Evolutionary conservation across 1,140 invertebrate genomes (phyloP), one percentile per base, ranked within the genome.

Genomic region (Drosophila micromelanica): DNA sequence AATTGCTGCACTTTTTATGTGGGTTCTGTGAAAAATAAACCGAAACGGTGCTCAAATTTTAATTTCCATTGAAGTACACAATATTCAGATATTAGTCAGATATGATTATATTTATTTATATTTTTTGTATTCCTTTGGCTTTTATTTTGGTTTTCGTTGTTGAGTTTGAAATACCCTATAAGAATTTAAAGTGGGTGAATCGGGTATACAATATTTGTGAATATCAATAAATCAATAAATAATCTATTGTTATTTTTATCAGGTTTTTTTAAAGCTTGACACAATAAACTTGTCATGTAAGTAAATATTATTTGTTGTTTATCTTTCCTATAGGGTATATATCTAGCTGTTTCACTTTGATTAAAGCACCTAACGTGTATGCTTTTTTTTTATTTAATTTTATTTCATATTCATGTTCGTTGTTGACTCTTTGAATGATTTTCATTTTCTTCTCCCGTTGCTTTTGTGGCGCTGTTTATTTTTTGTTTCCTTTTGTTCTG

Each of bases 381-480:
- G 27, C 0, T 23, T 2, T 13, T 51, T 63, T 12, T 60, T 49
- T 48, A 13, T 23, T 17, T 48, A 17, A n/a, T 54, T 20, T 54
- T 30, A 5, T 32, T 71, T 20, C 7, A 35, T 38, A 32, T 38
- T 49, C 32, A n/a, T 55, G 20, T 46, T 61, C 9, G 20, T 23
- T 61, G 30, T 43, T 63, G 27, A 38, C 51, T 45, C 20, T 45
- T 45, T 45, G 7, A 45, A 45, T 45, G 30, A 57, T 67, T 65
- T 67, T 40, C 12, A 40, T 40, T 38, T 15, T 57, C 15, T 46
- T 23, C 46, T 35, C 57, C 46, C 57, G 38, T 75, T 37, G 55
- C 69, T 42, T 77, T 48, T 64, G 15, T 52, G 57, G 32, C 42
- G 35, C 42, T 76, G 35, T 59, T 55, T 37, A 46, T 46, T 69